phyloP scores from a whole-genome alignment of 1,140 invertebrate genomes.

The Micrasema longulum region DNA sequence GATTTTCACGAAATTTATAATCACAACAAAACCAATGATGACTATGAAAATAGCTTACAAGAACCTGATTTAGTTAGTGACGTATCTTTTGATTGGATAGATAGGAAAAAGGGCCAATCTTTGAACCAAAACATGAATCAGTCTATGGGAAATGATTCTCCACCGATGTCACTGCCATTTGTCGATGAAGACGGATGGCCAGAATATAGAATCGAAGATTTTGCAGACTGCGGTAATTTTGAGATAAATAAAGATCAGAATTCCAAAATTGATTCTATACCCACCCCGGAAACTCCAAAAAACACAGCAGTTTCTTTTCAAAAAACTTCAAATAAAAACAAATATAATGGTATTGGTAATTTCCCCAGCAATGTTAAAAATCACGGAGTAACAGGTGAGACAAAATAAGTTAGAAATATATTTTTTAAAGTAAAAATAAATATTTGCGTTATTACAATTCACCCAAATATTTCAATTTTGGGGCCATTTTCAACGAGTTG shows the following conservation, averaged over 20 bases:
- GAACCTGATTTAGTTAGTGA: conserved; percentile 40
- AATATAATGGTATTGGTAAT: conserved; percentile 65
- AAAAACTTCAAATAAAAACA: no score
- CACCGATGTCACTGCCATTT: conserved; percentile 8
- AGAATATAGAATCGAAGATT: conserved; percentile 62
- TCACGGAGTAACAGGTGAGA: conserved; percentile 76
- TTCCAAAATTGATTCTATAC: no score
- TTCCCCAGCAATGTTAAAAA: conserved; percentile 80
- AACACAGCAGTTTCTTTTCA: no score
- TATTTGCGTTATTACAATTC: no score
- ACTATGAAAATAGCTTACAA: conserved; percentile 36
- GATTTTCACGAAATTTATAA: background rate
- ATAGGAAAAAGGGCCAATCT: conserved; percentile 1
- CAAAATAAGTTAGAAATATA: no score
- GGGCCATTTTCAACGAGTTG: no score
- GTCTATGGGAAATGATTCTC: no score
- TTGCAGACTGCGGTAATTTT: conserved; percentile 59
- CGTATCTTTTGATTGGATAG: conserved; percentile 23
- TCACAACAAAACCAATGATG: conserved; percentile 39
- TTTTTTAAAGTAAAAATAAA: no score
- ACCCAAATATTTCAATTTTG: no score
- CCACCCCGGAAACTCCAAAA: no score
- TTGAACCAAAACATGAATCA: no score
- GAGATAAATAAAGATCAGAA: no score
- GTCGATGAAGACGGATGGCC: conserved; percentile 64